phyloP scores from a whole-genome alignment of 1,140 invertebrate genomes.

The Microplitis mediator region DNA sequence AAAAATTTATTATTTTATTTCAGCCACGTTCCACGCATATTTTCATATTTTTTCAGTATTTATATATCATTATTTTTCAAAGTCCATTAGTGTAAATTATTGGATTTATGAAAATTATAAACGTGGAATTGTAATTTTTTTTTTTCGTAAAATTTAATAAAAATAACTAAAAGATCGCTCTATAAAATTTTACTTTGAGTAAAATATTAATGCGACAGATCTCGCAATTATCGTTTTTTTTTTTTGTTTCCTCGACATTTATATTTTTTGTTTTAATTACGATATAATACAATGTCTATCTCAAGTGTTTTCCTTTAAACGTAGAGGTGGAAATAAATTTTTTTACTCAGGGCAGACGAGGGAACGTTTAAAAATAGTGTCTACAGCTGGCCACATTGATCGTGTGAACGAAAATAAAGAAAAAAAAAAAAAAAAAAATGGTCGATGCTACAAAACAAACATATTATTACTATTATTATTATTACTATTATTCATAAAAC shows the following conservation, averaged over 20 bases:
- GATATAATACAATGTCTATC: too few relatives aligned
- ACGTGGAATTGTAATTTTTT: too few relatives aligned
- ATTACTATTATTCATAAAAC: background rate
- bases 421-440: background rate
- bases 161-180: too few relatives aligned
- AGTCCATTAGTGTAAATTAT: background rate
- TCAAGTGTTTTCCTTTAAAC: background rate
- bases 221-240: too few relatives aligned
- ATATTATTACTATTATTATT: background rate
- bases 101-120: background rate
- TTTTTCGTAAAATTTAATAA: too few relatives aligned
- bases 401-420: background rate
- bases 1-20: background rate
- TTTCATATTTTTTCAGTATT: background rate
- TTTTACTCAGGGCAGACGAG: constrained; percentile 44
- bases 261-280: too few relatives aligned
- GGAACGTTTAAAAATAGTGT: constrained; percentile 32
- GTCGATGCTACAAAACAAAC: too few relatives aligned
- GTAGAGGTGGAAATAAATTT: constrained; percentile 33
- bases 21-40: background rate
- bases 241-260: too few relatives aligned
- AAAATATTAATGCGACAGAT: too few relatives aligned
- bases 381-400: constrained; percentile 18
- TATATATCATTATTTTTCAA: background rate
- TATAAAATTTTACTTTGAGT: too few relatives aligned